A percentile compares a stretch with the other conserved stretches of the same genome.
phyloP scores from a whole-genome alignment of 2,797 vertebrate genomes.

The Anguilla megastoma region DNA sequence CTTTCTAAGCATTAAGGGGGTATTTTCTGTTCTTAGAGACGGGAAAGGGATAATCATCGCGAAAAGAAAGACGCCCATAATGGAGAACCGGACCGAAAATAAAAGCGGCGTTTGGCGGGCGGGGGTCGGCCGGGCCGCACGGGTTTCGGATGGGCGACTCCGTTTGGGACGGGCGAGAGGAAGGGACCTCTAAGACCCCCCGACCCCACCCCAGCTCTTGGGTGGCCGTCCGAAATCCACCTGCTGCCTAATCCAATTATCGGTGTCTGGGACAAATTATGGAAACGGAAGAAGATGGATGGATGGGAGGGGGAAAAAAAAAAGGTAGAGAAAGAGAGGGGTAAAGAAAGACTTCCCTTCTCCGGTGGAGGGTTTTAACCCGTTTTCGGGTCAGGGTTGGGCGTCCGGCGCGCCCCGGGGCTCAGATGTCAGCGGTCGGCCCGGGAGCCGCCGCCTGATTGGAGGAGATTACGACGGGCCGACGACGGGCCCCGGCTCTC shows the following conservation, averaged over 20 bases:
- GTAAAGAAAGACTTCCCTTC: conserved; percentile 28
- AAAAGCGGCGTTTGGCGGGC: conserved; percentile 50
- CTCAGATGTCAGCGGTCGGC: conserved; percentile 76
- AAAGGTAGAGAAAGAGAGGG: conserved; percentile 25
- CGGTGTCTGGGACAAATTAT: conserved; percentile 70
- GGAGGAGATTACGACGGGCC: conserved; percentile 76
- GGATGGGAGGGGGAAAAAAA: conserved; percentile 45
- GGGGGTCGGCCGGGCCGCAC: conserved; percentile 45
- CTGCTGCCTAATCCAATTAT: conserved; percentile 69
- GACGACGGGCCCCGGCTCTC: conserved; percentile 57
- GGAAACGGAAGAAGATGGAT: conserved; percentile 59
- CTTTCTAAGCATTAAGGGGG: conserved; percentile 84
- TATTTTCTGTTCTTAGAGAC: conserved; percentile 83
- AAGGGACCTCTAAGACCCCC: conserved; percentile 37
- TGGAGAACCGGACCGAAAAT: conserved; percentile 76
- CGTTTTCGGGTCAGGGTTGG: conserved; percentile 62
- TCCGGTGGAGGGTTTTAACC: conserved; percentile 59
- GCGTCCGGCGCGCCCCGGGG: conserved; percentile 59
- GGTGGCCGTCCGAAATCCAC: conserved; percentile 50
- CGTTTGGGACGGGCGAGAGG: conserved; percentile 41
- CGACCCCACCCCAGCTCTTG: background rate
- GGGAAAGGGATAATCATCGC: conserved; percentile 80
- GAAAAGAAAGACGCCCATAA: conserved; percentile 79
- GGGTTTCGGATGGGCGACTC: conserved; percentile 32
- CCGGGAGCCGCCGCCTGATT: conserved; percentile 71